A percentile compares a stretch with the other conserved stretches of the same genome.
phyloP scores from a whole-genome alignment of 2,888 invertebrate genomes.

The Tachina lurida region DNA sequence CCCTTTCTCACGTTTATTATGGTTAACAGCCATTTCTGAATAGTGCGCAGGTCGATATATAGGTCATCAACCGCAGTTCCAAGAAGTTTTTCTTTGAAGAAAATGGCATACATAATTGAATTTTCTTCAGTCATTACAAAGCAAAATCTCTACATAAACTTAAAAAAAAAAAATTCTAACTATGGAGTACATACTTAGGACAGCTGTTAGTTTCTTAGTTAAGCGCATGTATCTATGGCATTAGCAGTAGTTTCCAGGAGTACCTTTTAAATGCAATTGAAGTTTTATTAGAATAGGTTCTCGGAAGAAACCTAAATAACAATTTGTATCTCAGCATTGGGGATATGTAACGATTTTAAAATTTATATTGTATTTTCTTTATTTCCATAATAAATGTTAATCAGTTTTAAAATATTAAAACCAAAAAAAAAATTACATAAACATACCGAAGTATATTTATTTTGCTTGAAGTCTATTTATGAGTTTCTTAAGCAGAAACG shows the following conservation, averaged over 20 bases:
- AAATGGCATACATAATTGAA: neutral
- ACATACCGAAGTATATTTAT: too few species aligned
- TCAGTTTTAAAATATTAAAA: too few species aligned
- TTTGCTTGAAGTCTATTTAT: too few species aligned
- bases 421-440: too few species aligned
- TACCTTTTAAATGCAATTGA: neutral
- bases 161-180: too few species aligned
- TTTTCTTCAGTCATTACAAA: neutral
- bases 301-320: too few species aligned
- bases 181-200: neutral
- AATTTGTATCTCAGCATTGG: too few species aligned
- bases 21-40: neutral
- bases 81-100: neutral
- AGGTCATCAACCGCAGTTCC: slow-evolving; percentile 26
- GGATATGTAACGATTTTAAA: too few species aligned
- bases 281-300: neutral
- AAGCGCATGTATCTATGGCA: neutral
- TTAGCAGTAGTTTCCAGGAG: neutral
- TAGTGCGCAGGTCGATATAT: slow-evolving; percentile 35
- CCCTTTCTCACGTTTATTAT: neutral
- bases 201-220: neutral
- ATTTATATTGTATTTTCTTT: too few species aligned
- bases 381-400: too few species aligned
- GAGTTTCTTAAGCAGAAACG: too few species aligned
- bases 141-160: neutral